A percentile compares a stretch with the other conserved stretches of the same genome.
Evolutionary conservation across 2,888 invertebrate genomes (phyloP).

Genomic region (Apamea crenata): DNA sequence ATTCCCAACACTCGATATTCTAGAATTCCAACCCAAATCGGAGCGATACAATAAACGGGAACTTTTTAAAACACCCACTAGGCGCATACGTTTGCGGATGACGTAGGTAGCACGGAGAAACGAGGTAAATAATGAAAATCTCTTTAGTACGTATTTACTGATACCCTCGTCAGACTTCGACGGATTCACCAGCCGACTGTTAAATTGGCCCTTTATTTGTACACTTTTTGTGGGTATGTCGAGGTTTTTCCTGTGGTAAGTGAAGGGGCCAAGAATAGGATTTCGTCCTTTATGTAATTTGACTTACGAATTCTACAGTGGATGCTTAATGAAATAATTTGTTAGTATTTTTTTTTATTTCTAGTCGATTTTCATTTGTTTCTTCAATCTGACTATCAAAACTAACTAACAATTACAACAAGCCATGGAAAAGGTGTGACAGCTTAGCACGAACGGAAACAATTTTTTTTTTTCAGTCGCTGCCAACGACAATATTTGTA

Average conservation of each 20-base stretch:
- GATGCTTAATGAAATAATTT: not conserved
- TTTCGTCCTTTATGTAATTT: constrained; percentile 38
- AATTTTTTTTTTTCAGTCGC: constrained; percentile 9
- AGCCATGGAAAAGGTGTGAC: constrained; percentile 29
- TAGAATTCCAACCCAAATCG: constrained; percentile 45
- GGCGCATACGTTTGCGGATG: constrained; percentile 53
- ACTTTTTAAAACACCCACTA: constrained; percentile 45
- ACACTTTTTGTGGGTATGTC: constrained; percentile 53
- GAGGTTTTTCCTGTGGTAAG: constrained; percentile 31
- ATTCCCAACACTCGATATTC: constrained; percentile 23
- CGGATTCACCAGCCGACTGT: constrained; percentile 59
- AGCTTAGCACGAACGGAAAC: constrained; percentile 10
- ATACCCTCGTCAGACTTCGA: constrained; percentile 62
- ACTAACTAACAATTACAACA: not conserved
- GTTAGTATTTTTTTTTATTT: not conserved
- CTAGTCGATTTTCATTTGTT: not conserved
- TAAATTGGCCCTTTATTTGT: constrained; percentile 64
- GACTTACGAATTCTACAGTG: constrained; percentile 20
- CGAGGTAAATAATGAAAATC: constrained; percentile 64
- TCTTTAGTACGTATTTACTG: constrained; percentile 63
- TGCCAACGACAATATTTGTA: not conserved
- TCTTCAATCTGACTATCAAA: not conserved
- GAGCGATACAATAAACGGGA: constrained; percentile 41
- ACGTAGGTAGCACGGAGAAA: constrained; percentile 40
- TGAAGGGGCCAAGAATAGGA: not conserved